Percentiles rank a stretch among this genome's conserved stretches.
Evolutionary conservation across 1,140 invertebrate genomes (phyloP).

Genomic region (Polypedilum vanderplanki): DNA sequence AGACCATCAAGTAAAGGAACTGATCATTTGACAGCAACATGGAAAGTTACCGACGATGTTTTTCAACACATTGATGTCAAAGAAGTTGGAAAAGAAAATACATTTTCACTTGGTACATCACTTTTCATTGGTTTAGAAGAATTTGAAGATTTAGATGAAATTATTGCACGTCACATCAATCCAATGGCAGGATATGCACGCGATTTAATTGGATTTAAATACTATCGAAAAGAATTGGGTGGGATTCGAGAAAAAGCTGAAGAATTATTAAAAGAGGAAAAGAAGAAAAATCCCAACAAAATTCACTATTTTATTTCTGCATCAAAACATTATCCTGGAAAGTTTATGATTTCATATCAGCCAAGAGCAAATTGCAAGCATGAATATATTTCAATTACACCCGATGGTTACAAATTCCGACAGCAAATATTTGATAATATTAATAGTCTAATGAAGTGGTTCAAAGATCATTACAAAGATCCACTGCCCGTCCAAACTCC

Average conservation of each 20-base stretch:
- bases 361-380: slow-evolving; percentile 76
- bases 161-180: slow-evolving; percentile 90
- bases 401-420: slow-evolving; percentile 89
- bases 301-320: slow-evolving; percentile 89
- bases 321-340: slow-evolving; percentile 83
- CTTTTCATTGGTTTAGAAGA: slow-evolving; percentile 84
- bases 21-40: slow-evolving; percentile 95
- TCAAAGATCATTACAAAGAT: slow-evolving; percentile 95
- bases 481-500: slow-evolving; percentile 73
- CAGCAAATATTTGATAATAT: slow-evolving; percentile 81
- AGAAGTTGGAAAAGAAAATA: slow-evolving; percentile 95
- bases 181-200: slow-evolving; percentile 91
- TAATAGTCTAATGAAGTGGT: slow-evolving; percentile 84
- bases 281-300: slow-evolving; percentile 73
- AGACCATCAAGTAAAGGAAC: slow-evolving; percentile 93
- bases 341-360: slow-evolving; percentile 91
- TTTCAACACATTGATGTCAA: slow-evolving; percentile 93
- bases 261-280: slow-evolving; percentile 78
- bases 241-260: slow-evolving; percentile 80
- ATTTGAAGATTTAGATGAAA: slow-evolving; percentile 99
- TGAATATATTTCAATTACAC: slow-evolving; percentile 85
- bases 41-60: slow-evolving; percentile 93
- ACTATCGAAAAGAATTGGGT: slow-evolving; percentile 66
- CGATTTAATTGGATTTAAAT: slow-evolving; percentile 87
- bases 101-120: slow-evolving; percentile 81